A percentile compares a stretch with the other conserved stretches of the same genome.
Evolutionary conservation across 2,797 vertebrate genomes (phyloP).

Genomic region (Amphiprion clarkii): DNA sequence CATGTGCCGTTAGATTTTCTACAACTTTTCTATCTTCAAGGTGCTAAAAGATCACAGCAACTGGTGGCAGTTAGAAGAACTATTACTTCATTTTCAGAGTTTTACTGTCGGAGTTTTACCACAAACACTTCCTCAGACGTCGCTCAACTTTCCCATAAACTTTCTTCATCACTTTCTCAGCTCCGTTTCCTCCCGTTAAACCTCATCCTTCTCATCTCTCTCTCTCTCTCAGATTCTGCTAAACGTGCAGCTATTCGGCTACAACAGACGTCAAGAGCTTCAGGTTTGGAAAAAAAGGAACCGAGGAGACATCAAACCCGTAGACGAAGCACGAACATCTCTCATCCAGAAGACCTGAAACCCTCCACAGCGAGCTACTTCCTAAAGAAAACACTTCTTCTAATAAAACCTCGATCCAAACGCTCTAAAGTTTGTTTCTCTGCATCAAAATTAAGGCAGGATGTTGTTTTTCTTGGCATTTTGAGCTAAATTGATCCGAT

Average conservation of each 20-base stretch:
- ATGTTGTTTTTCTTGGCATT: conserved; percentile 18
- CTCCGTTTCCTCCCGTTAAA: conserved; percentile 48
- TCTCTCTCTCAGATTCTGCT: conserved; percentile 65
- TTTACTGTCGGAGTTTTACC: conserved; percentile 69
- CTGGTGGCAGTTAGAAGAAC: conserved; percentile 36
- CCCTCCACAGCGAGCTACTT: conserved; percentile 60
- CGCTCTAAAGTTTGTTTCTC: conserved; percentile 42
- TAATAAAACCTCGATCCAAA: conserved; percentile 47
- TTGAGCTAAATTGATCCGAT: conserved; percentile 27
- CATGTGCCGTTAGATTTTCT: conserved; percentile 54
- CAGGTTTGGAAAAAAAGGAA: conserved; percentile 62
- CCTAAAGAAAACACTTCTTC: conserved; percentile 53
- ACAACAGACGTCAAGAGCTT: conserved; percentile 56
- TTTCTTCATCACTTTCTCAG: conserved; percentile 77
- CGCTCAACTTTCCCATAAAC: conserved; percentile 75
- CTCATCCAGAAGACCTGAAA: conserved; percentile 46
- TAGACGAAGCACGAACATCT: conserved; percentile 59
- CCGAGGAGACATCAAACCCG: conserved; percentile 60
- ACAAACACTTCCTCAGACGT: conserved; percentile 73
- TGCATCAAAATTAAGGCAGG: conserved; percentile 23
- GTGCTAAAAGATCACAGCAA: conserved; percentile 51
- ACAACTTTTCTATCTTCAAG: conserved; percentile 26
- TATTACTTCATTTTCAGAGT: conserved; percentile 34
- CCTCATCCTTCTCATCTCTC: conserved; percentile 48
- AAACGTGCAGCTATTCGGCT: conserved; percentile 51